phyloP scores from a whole-genome alignment of 2,888 invertebrate genomes.

The Callinectes sapidus region DNA sequence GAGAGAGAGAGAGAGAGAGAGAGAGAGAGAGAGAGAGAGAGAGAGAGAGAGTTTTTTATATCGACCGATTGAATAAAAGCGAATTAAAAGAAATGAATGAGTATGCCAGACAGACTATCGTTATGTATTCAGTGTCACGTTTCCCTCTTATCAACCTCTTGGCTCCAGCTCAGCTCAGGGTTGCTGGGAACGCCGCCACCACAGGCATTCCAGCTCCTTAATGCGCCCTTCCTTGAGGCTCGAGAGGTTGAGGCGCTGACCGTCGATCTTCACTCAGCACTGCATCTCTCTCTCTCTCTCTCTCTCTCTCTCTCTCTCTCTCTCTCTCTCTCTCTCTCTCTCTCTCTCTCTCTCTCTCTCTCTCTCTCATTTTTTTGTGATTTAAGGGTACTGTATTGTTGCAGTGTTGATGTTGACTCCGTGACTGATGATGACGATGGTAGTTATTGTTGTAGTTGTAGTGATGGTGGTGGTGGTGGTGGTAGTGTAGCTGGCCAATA shows the following conservation, averaged over 20 bases:
- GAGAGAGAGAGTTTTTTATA: constrained; percentile 28
- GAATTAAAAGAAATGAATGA: neutral
- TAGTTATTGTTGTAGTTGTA: no score
- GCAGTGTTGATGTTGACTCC: neutral
- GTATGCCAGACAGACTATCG: neutral
- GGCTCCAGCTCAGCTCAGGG: neutral
- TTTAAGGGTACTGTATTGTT: neutral
- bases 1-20: constrained; percentile 51
- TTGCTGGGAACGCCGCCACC: neutral
- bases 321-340: neutral
- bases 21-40: constrained; percentile 36
- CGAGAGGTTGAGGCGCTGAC: neutral
- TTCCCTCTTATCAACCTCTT: constrained; percentile 9
- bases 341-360: neutral
- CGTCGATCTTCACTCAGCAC: neutral
- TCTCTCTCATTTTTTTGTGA: neutral
- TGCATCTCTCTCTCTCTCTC: neutral
- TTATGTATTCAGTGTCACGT: neutral
- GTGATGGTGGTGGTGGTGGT: no score
- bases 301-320: neutral
- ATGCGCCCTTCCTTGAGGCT: neutral
- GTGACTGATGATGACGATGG: no score
- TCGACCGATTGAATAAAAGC: neutral
- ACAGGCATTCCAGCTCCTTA: neutral
- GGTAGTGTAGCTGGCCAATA: neutral